phyloP scores from a whole-genome alignment of 2,113 vertebrate species.

The Corythornis madagascariensis region DNA sequence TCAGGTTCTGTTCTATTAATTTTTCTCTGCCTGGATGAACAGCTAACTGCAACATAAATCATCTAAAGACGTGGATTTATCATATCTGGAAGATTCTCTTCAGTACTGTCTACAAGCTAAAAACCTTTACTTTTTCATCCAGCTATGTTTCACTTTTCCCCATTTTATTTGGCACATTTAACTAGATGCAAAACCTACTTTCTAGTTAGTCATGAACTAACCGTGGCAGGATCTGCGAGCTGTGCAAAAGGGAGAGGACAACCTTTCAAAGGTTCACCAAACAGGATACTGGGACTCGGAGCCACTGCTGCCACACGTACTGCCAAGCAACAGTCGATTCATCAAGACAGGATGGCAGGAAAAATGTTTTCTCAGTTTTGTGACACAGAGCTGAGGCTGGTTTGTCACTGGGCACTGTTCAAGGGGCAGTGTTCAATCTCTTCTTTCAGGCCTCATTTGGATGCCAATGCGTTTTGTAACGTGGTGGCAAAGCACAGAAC shows the following conservation, averaged over 20 bases:
- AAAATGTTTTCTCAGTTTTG: background rate
- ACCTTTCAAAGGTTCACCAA: conserved; percentile 16
- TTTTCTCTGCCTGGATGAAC: conserved; percentile 20
- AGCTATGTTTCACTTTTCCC: background rate
- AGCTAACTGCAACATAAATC: conserved; percentile 51
- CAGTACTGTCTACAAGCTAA: background rate
- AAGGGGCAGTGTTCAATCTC: background rate
- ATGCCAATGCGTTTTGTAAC: background rate
- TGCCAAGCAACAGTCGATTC: background rate
- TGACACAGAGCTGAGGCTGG: background rate
- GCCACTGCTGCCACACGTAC: background rate
- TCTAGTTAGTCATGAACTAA: background rate
- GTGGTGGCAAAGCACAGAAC: background rate
- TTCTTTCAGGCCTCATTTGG: background rate
- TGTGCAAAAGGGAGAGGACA: background rate
- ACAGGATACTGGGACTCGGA: background rate
- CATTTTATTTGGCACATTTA: background rate
- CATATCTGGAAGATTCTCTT: conserved; percentile 25
- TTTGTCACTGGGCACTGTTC: background rate
- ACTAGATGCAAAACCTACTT: background rate
- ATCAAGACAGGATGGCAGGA: background rate
- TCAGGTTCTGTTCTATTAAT: conserved; percentile 28
- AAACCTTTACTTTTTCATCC: conserved; percentile 6
- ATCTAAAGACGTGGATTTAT: background rate
- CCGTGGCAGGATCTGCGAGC: background rate